Percentiles rank a stretch among this genome's conserved stretches.
phyloP scores from a whole-genome alignment of 2,797 vertebrate species.

The Mallotus villosus region DNA sequence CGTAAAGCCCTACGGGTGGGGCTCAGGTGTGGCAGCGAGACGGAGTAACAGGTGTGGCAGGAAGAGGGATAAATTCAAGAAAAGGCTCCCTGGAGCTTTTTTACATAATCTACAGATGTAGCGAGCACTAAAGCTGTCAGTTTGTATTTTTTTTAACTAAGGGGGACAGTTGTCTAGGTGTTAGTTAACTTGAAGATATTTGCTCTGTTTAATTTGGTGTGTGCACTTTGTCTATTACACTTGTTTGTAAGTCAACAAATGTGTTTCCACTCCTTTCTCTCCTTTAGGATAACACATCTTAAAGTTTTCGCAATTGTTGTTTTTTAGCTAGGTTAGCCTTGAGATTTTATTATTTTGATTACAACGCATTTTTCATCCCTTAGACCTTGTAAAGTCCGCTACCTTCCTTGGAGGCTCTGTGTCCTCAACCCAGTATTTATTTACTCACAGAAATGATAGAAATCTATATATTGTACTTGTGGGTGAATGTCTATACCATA shows the following conservation, averaged over 20 bases:
- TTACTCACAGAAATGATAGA: slow-evolving; percentile 26
- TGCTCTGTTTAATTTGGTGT: neutral
- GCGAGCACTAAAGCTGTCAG: slow-evolving; percentile 6
- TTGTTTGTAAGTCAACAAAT: slow-evolving; percentile 28
- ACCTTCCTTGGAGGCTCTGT: neutral
- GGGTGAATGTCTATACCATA: neutral
- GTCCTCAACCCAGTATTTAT: neutral
- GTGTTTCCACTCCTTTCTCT: slow-evolving; percentile 23
- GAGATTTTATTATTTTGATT: neutral
- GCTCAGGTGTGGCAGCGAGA: neutral
- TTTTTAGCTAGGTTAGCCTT: neutral
- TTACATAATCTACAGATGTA: neutral
- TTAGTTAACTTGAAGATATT: slow-evolving; percentile 33
- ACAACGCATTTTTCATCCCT: neutral
- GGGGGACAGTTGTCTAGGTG: slow-evolving; percentile 14
- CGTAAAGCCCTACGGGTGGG: slow-evolving; percentile 1
- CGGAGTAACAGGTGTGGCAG: neutral
- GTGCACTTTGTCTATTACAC: slow-evolving; percentile 35
- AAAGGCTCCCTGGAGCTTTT: slow-evolving; percentile 16
- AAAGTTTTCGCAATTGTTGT: no score
- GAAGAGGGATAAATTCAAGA: slow-evolving; percentile 16
- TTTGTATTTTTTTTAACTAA: slow-evolving; percentile 6
- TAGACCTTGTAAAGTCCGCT: neutral
- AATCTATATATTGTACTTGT: slow-evolving; percentile 41
- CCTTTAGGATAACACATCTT: slow-evolving; percentile 19